Evolutionary conservation across 2,113 vertebrate genomes (phyloP).

Genomic region (Melanerpes aurifrons): DNA sequence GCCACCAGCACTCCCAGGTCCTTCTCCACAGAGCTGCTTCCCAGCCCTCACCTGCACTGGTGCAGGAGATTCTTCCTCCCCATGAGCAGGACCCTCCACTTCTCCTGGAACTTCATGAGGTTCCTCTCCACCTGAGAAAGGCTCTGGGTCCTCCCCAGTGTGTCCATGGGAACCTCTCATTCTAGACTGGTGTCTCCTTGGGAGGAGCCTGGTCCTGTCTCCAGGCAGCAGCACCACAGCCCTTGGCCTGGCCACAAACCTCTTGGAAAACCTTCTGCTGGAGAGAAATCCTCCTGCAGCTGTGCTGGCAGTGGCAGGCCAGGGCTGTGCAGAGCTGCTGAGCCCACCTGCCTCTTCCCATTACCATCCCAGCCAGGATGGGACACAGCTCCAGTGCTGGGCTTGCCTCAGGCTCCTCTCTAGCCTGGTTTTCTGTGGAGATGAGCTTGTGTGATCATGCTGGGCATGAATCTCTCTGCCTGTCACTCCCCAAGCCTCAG

Average conservation of each 20-base stretch:
- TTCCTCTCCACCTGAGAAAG: background rate
- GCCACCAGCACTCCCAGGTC: no score
- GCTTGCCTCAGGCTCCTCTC: background rate
- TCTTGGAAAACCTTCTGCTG: background rate
- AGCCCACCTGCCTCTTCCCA: background rate
- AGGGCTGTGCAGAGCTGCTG: rapidly evolving
- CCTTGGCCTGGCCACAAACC: background rate
- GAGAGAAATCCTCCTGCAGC: background rate
- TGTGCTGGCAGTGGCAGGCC: rapidly evolving
- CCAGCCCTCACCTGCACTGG: no score
- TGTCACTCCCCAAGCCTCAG: background rate
- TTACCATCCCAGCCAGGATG: background rate
- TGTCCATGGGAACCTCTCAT: background rate
- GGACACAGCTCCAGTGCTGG: background rate
- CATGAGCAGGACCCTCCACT: no score
- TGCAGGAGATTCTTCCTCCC: no score
- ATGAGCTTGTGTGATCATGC: background rate
- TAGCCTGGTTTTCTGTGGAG: background rate
- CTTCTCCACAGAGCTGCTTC: no score
- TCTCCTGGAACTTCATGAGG: no score
- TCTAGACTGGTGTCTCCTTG: background rate
- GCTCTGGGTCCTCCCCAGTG: rapidly evolving
- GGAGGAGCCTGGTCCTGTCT: rapidly evolving
- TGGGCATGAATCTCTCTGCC: background rate
- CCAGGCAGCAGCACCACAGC: no score